A percentile compares a stretch with the other conserved stretches of the same genome.
Conservation (phyloP, 2,888 invertebrate genomes). For the Phania funesta region DNA sequence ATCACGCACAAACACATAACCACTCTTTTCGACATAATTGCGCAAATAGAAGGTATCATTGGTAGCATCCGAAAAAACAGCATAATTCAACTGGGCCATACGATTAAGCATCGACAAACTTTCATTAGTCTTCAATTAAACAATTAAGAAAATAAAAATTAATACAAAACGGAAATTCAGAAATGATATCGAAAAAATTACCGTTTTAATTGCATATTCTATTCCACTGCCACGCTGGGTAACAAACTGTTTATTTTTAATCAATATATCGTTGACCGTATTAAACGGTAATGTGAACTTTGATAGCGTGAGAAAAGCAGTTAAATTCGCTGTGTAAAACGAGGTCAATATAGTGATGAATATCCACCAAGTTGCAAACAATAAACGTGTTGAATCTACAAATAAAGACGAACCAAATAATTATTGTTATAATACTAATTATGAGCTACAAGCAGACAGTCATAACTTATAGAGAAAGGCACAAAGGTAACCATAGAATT, state of each 20-base stretch:
- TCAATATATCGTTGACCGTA: slow-evolving; percentile 84
- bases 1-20: slow-evolving; percentile 86
- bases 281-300: slow-evolving; percentile 91
- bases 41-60: slow-evolving; percentile 80
- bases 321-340: slow-evolving; percentile 94
- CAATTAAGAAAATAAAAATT: background rate
- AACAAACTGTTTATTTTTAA: slow-evolving; percentile 86
- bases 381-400: slow-evolving; percentile 89
- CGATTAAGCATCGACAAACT: slow-evolving; percentile 75
- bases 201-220: slow-evolving; percentile 84
- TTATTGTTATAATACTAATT: background rate
- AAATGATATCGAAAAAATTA: no score
- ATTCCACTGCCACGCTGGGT: slow-evolving; percentile 86
- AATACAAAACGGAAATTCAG: no score
- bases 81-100: slow-evolving; percentile 77
- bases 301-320: slow-evolving; percentile 92
- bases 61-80: slow-evolving; percentile 75
- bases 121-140: slow-evolving; percentile 75
- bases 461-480: no score
- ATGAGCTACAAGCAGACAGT: no score
- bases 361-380: slow-evolving; percentile 96
- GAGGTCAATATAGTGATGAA: slow-evolving; percentile 93
- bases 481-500: no score
- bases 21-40: slow-evolving; percentile 80
- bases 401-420: slow-evolving; percentile 63